A percentile compares a stretch with the other conserved stretches of the same genome.
Evolutionary conservation across 1,140 invertebrate species (phyloP).

Genomic region (Lepidurus apus): DNA sequence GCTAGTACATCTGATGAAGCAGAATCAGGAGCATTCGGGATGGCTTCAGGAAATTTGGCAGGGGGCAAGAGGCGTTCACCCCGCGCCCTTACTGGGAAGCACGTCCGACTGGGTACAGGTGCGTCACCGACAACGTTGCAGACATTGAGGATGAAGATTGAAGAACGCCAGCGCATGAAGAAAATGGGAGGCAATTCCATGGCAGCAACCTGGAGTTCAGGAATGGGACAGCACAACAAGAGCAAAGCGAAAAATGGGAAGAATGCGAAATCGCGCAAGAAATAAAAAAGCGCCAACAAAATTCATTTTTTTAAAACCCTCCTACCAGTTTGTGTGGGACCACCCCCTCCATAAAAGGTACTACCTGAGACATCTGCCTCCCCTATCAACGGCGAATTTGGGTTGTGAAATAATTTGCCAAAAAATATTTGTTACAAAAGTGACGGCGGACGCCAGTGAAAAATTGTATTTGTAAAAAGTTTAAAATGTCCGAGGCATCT

Average conservation of each 20-base stretch:
- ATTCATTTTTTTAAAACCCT: not conserved
- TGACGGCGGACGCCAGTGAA: not conserved
- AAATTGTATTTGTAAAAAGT: not conserved
- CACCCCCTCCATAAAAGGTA: too few species aligned
- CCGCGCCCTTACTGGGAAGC: slow-evolving; percentile 45
- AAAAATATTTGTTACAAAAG: not conserved
- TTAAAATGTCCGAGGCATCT: not conserved
- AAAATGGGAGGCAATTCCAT: not conserved
- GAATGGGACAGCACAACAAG: not conserved
- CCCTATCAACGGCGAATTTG: not conserved
- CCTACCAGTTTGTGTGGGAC: too few species aligned
- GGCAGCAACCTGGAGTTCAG: not conserved
- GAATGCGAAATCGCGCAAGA: not conserved
- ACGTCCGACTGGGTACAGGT: slow-evolving; percentile 50
- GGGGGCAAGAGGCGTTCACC: slow-evolving; percentile 32
- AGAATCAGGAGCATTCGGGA: slow-evolving; percentile 22
- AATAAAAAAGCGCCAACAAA: not conserved
- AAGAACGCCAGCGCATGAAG: slow-evolving; percentile 45
- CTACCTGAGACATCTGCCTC: not conserved
- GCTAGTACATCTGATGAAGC: slow-evolving; percentile 30
- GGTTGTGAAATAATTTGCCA: slow-evolving; percentile 2
- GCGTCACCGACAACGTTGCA: slow-evolving; percentile 47
- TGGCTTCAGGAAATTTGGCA: slow-evolving; percentile 5
- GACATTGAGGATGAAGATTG: slow-evolving; percentile 48
- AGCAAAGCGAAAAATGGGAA: not conserved